Evolutionary conservation across 1,140 invertebrate genomes (phyloP), one percentile per base, ranked within the genome.

Genomic region (Musca domestica): DNA sequence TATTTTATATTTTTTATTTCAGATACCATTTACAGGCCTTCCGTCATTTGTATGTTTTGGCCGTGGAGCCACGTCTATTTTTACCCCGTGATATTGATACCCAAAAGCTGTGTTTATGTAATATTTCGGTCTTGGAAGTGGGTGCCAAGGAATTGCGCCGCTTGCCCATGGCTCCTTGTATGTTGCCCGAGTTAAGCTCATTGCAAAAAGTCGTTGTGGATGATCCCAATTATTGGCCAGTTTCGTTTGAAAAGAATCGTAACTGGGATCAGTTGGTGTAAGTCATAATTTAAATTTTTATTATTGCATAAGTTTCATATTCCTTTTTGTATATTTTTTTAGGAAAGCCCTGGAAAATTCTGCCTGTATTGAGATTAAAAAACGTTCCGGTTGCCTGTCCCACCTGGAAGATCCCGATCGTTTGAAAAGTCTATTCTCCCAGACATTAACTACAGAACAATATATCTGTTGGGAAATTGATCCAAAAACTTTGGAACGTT

Each of bases 1-100:
- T n/a, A 12, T 12, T 22, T 27, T 64, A 19, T 49, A 17, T 52
- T 63, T 27, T 68, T 23, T 30, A 20, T 67, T 48, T 20, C 3
- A 67, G 78, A 12, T 97, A 96, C 81, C 95, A 98, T 83, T 84
- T 98, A 64, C 96, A 99, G 88, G 96, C 96, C 0, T 89, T 98
- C 71, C 84, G 96, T 30, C 97, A 99, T 84, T 83, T 99, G 15
- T 99, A 98, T 81, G 95, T 98, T 10, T 80, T 98, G 64, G 96
- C 96, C 2, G 91, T 92, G 10, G 94, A 98, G 80, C 91, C 94
- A 0, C 84, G 97, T 19, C 81, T 98, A 9, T 83, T 98, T 46
- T 84, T 98, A 65, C 95, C 95, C 0, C 86, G 90, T 52, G 94
- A 97, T 80, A 90, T 98, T 7, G 89, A 91, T 73, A 92, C 89